A percentile compares a stretch with the other conserved stretches of the same genome.
Evolutionary conservation across 2,113 vertebrate species (phyloP).

Genomic region (Dasyornis broadbenti): DNA sequence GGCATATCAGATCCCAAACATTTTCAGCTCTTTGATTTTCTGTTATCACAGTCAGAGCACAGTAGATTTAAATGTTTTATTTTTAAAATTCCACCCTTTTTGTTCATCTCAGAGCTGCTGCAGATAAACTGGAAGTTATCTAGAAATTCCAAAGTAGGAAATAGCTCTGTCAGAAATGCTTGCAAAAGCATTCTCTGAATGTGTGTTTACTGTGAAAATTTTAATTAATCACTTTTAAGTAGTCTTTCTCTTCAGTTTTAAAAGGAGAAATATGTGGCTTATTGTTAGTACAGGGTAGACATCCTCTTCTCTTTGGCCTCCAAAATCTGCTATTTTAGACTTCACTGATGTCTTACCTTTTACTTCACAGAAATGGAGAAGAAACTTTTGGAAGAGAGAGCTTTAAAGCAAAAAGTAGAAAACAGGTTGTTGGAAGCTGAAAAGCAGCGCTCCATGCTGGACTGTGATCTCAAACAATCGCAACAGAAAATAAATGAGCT

Average conservation of each 20-base stretch:
- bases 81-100: not conserved
- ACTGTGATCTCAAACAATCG: slow-evolving; percentile 95
- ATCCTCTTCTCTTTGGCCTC: not conserved
- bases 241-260: not conserved
- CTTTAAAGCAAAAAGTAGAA: slow-evolving; percentile 88
- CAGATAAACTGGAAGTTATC: not conserved
- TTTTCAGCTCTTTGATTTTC: not conserved
- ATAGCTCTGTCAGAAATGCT: not conserved
- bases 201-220: not conserved
- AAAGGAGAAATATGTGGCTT: not conserved
- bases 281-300: not conserved
- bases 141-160: not conserved
- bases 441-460: slow-evolving; percentile 92
- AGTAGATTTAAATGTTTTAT: not conserved
- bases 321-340: not conserved
- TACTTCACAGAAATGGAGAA: slow-evolving; percentile 87
- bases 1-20: not conserved
- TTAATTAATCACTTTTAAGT: not conserved
- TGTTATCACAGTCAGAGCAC: not conserved
- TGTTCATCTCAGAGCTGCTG: not conserved
- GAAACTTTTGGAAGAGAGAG: slow-evolving; percentile 90
- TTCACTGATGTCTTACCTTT: not conserved
- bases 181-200: not conserved
- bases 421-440: slow-evolving; percentile 91
- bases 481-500: slow-evolving; percentile 93